A percentile compares a stretch with the other conserved stretches of the same genome.
phyloP scores from a whole-genome alignment of 2,797 vertebrate species.

The Eidolon dupreanum region DNA sequence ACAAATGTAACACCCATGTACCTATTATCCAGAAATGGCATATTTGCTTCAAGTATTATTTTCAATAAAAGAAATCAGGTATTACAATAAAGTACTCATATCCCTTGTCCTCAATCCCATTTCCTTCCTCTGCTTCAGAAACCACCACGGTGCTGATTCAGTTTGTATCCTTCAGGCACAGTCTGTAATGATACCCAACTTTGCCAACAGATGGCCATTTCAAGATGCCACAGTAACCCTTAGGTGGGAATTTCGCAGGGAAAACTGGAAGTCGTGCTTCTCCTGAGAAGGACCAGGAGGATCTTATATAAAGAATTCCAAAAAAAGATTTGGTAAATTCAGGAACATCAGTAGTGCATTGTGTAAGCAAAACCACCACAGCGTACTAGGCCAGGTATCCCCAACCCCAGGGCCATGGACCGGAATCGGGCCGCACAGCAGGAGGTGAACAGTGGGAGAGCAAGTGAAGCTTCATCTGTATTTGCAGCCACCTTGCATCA shows the following conservation, averaged over 20 bases:
- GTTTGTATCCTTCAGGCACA: background rate
- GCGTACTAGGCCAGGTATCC: background rate
- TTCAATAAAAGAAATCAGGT: background rate
- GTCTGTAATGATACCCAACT: background rate
- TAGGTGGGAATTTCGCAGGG: background rate
- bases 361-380: background rate
- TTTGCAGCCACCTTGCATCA: too few species aligned
- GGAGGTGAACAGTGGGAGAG: too few species aligned
- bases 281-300: background rate
- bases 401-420: too few species aligned
- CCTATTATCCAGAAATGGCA: background rate
- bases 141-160: background rate
- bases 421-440: too few species aligned
- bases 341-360: background rate
- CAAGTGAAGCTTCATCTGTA: too few species aligned
- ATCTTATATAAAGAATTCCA: background rate
- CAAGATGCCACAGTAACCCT: background rate
- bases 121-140: background rate
- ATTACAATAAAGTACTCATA: background rate
- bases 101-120: background rate
- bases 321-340: background rate
- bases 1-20: background rate
- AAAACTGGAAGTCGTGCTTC: background rate
- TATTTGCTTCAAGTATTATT: background rate
- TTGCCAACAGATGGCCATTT: background rate